Percentiles rank a stretch among this genome's conserved stretches.
These are phyloP conservation scores for Momotus momota DNA, from an alignment of 2,797 vertebrate genomes.

Conservation along the genomic window DNA sequence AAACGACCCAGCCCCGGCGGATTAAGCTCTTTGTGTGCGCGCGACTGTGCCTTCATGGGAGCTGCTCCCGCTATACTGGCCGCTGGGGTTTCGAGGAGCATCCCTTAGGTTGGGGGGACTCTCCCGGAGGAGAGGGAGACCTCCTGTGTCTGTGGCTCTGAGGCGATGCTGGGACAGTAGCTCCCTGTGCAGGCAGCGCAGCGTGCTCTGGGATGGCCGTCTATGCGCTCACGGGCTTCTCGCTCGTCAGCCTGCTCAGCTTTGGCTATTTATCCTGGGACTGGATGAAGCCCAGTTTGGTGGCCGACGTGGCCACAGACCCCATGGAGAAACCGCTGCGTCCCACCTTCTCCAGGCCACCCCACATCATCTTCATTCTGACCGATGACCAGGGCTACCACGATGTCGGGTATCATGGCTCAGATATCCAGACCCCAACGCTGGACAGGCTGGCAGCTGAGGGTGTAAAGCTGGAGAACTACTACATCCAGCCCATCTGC, in stretches of 20 bases:
- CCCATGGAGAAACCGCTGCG: slow-evolving; percentile 63
- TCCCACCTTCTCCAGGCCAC: slow-evolving; percentile 75
- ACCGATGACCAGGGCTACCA: slow-evolving; percentile 98
- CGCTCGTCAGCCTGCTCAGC: slow-evolving; percentile 92
- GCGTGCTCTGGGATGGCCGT: slow-evolving; percentile 81
- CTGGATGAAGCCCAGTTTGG: slow-evolving; percentile 88
- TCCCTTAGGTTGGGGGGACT: background rate
- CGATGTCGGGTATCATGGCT: slow-evolving; percentile 94
- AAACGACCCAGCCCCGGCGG: slow-evolving; percentile 4
- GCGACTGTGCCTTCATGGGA: background rate
- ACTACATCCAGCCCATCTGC: slow-evolving; percentile 98
- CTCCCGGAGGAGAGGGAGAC: background rate
- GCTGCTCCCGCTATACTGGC: background rate
- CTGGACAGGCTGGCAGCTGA: slow-evolving; percentile 93
- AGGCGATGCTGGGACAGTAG: slow-evolving; percentile 10
- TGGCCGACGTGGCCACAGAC: slow-evolving; percentile 81
- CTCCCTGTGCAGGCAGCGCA: background rate
- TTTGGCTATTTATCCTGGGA: slow-evolving; percentile 97
- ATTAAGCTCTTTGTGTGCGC: slow-evolving; percentile 16
- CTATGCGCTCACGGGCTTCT: slow-evolving; percentile 90
- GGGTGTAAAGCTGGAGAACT: slow-evolving; percentile 96
- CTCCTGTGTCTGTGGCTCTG: background rate
- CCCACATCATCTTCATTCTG: slow-evolving; percentile 97
- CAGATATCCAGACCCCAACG: slow-evolving; percentile 92
- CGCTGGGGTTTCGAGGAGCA: background rate